Base-by-base conservation (phyloP, 1,140 invertebrate genomes). In the Sinonovacula constricta region DNA sequence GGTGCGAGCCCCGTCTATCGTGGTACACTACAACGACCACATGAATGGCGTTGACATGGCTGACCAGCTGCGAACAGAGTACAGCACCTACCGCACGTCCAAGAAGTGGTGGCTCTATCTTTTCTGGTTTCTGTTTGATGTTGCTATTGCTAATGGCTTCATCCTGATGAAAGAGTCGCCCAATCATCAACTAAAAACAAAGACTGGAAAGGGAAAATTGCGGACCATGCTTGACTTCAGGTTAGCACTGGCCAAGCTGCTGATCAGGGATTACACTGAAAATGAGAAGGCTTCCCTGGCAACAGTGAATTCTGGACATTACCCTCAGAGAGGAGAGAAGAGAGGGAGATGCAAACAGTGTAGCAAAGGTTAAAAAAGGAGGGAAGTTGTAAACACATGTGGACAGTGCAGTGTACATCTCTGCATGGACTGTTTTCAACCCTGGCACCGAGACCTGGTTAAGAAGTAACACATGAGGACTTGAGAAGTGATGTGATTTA, bases 111-210 rank as follows among this genome's bases (percentile, higher is more conserved):
- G 39, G 39, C 39, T 7, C 39, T 45, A 45, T 45, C 39, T 45
- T 18, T 67, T 67, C 30, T 72, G 36, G 45, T 81, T 78, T 57
- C 33, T 77, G 10, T 54, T 81, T 30, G 62, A 81, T 34, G 4
- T 72, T 15, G 30, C 33, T 5, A 31, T 68, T 28, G n/a, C n/a
- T n/a, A n/a, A n/a, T n/a, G n/a, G n/a, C n/a, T n/a, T n/a, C n/a
- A n/a, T n/a, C n/a, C n/a, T n/a, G n/a, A n/a, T n/a, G n/a, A n/a
- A n/a, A n/a, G n/a, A n/a, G n/a, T n/a, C n/a, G n/a, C n/a, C n/a
- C 51, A 78, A 74, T 10, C 5, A 0, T 31, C 69, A 81, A 22
- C 80, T 78, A 2, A 24, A 26, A 18, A 60, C 39, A 3, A 70
- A 66, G 26, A 67, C 60, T 1, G 39, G 33, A 3, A 67, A 30